phyloP scores from a whole-genome alignment of 2,888 invertebrate genomes.

The Spatulosminthurus flaviceps region DNA sequence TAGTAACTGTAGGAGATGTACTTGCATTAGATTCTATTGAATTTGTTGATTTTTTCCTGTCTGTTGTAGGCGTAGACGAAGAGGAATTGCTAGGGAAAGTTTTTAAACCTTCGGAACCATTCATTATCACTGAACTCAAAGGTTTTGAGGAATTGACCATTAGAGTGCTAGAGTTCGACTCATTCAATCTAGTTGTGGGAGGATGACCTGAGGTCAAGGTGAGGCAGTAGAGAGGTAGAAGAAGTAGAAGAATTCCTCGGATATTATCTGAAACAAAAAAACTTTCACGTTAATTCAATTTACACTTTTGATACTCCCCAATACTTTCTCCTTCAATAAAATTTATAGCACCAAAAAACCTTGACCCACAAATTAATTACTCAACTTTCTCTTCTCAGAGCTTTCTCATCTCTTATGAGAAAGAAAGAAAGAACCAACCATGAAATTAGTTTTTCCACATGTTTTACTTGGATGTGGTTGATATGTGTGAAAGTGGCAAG shows the following conservation, averaged over 20 bases:
- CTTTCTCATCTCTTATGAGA: no score
- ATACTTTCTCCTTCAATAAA: no score
- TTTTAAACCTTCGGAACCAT: background rate
- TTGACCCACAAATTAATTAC: no score
- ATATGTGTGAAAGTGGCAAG: no score
- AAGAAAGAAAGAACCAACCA: no score
- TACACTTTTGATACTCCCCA: no score
- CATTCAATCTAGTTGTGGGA: conserved; percentile 20
- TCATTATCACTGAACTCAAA: background rate
- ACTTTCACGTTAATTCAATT: background rate
- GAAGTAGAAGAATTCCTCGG: conserved; percentile 42
- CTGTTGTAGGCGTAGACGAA: no score
- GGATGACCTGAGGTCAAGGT: conserved; percentile 52
- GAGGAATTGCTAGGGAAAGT: background rate
- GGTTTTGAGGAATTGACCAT: background rate
- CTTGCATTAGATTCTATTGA: conserved; percentile 22
- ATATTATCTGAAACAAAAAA: conserved; percentile 45
- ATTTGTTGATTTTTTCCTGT: no score
- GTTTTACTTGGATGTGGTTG: no score
- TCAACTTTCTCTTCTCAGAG: no score
- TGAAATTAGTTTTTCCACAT: no score
- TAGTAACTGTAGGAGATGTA: background rate
- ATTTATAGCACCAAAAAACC: no score
- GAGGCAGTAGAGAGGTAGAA: conserved; percentile 52
- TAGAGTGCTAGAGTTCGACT: background rate